A percentile compares a stretch with the other conserved stretches of the same genome.
phyloP scores from a whole-genome alignment of 2,888 invertebrate genomes.

The Chymomyza procnemis region DNA sequence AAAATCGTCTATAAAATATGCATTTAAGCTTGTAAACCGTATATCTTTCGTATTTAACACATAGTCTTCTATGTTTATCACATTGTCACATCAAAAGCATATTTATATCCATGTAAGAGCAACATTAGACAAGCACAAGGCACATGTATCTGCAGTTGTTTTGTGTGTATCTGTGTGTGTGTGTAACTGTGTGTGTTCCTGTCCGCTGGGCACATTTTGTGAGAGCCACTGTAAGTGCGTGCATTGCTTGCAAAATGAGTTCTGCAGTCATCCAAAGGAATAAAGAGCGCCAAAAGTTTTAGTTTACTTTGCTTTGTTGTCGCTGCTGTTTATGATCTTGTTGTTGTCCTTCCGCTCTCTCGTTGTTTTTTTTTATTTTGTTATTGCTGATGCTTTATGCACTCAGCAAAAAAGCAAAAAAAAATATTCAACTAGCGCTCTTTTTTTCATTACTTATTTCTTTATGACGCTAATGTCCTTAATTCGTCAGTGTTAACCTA shows the following conservation, averaged over 20 bases:
- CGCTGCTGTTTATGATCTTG: conserved; percentile 10
- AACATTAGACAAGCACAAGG: too few relatives aligned
- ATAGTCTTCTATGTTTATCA: too few relatives aligned
- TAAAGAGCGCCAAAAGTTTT: conserved; percentile 5
- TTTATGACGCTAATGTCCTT: conserved; percentile 74
- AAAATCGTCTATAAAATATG: too few relatives aligned
- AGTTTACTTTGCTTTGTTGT: conserved; percentile 15
- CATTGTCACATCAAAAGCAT: too few relatives aligned
- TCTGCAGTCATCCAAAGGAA: conserved; percentile 48
- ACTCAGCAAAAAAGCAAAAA: not conserved
- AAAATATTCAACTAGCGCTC: conserved; percentile 30
- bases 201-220: too few relatives aligned
- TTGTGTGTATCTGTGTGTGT: not conserved
- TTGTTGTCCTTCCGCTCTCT: not conserved
- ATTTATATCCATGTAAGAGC: too few relatives aligned
- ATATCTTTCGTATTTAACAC: too few relatives aligned
- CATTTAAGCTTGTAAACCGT: too few relatives aligned
- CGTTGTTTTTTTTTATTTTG: conserved; percentile 12
- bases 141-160: too few relatives aligned
- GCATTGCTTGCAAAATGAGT: conserved; percentile 45
- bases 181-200: too few relatives aligned
- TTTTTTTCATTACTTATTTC: conserved; percentile 72
- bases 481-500: conserved; percentile 73
- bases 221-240: conserved; percentile 22
- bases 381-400: conserved; percentile 50